phyloP scores from a whole-genome alignment of 2,888 invertebrate genomes.

The Cynaeus angustus region DNA sequence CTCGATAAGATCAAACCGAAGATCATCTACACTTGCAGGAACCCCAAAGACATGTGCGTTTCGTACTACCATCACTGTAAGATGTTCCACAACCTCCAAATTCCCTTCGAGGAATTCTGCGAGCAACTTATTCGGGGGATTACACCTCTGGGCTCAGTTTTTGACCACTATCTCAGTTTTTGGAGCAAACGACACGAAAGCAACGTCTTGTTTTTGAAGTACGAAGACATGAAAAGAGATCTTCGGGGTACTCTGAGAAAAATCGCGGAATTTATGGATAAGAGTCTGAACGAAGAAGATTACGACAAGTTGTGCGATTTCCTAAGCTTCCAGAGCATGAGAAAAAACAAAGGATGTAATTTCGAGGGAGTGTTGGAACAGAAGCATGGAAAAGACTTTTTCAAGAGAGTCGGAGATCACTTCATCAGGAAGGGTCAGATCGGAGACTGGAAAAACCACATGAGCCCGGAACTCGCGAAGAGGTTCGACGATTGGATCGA shows the following conservation, averaged over 20 bases:
- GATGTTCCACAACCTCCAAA: conserved; percentile 77
- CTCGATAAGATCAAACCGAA: conserved; percentile 81
- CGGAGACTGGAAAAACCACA: conserved; percentile 73
- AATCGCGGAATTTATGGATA: conserved; percentile 83
- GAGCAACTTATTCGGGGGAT: conserved; percentile 82
- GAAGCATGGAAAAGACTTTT: conserved; percentile 62
- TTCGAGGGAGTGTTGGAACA: conserved; percentile 68
- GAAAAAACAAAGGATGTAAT: conserved; percentile 76
- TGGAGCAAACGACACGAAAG: conserved; percentile 82
- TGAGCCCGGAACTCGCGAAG: conserved; percentile 81
- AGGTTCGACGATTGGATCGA: conserved; percentile 85
- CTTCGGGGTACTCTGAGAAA: conserved; percentile 74
- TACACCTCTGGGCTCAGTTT: conserved; percentile 78
- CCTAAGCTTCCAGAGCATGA: conserved; percentile 72
- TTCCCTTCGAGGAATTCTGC: conserved; percentile 82
- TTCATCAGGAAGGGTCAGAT: conserved; percentile 73
- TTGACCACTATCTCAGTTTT: conserved; percentile 78
- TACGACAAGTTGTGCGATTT: conserved; percentile 70
- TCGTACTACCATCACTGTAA: conserved; percentile 91
- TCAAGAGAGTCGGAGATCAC: conserved; percentile 58
- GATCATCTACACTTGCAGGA: conserved; percentile 90
- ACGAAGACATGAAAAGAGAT: conserved; percentile 88
- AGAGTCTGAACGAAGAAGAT: conserved; percentile 79
- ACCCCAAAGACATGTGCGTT: conserved; percentile 93
- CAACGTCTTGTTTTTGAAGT: conserved; percentile 85